phyloP scores from a whole-genome alignment of 2,113 vertebrate genomes.

The Entosphenus tridentatus region DNA sequence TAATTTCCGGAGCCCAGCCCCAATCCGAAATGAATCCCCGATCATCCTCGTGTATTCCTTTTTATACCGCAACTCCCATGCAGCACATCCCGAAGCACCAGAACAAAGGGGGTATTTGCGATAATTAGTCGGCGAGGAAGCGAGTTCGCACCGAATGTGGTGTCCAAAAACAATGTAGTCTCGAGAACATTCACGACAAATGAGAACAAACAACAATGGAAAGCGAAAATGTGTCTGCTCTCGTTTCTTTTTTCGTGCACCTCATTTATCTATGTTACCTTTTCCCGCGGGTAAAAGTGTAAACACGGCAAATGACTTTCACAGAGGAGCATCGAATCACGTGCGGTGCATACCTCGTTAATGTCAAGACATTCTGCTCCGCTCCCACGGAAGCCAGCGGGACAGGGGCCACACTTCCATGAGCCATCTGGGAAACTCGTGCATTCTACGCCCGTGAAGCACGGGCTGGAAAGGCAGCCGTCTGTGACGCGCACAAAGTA shows the following conservation, averaged over 20 bases:
- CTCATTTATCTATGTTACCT: neutral
- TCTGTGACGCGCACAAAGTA: slow-evolving; percentile 6
- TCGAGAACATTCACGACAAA: too few relatives aligned
- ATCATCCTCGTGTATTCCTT: too few relatives aligned
- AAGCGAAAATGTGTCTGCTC: neutral
- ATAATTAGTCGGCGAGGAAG: too few relatives aligned
- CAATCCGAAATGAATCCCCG: too few relatives aligned
- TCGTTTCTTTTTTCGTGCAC: neutral
- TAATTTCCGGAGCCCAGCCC: too few relatives aligned
- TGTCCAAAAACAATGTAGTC: too few relatives aligned
- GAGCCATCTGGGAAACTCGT: slow-evolving; percentile 3
- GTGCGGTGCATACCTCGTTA: neutral
- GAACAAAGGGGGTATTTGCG: too few relatives aligned
- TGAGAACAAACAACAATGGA: neutral
- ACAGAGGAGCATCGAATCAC: neutral
- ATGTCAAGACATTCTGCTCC: neutral
- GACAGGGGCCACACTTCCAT: slow-evolving; percentile 1
- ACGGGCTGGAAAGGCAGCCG: neutral
- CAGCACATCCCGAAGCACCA: too few relatives aligned
- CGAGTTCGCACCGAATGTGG: too few relatives aligned
- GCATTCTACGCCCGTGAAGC: neutral
- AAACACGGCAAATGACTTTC: neutral
- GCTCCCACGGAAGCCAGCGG: neutral
- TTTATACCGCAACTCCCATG: too few relatives aligned
- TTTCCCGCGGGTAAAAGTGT: neutral